These are phyloP conservation scores for Amazona finschi DNA, from an alignment of 2,797 vertebrate species.

Conservation along the genomic window DNA sequence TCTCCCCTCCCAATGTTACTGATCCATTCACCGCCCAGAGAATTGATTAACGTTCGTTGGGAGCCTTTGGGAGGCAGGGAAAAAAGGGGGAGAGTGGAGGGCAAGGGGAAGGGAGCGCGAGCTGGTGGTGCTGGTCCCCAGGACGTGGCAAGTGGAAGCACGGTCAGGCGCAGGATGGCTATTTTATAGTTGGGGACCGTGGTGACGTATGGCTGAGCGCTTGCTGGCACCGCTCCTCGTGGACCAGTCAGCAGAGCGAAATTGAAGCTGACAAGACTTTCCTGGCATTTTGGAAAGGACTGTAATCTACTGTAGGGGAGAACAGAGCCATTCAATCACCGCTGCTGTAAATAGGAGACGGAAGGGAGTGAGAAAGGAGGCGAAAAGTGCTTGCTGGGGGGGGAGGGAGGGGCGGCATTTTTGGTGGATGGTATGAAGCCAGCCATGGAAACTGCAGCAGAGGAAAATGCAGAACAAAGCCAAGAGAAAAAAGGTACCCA, in stretches of 20 bases:
- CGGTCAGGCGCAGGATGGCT: slow-evolving; percentile 45
- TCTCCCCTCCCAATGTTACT: slow-evolving; percentile 73
- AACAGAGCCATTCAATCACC: slow-evolving; percentile 77
- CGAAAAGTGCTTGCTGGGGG: slow-evolving; percentile 77
- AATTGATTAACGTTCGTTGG: slow-evolving; percentile 74
- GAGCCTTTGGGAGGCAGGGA: slow-evolving; percentile 33
- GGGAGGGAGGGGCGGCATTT: slow-evolving; percentile 82
- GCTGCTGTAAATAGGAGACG: slow-evolving; percentile 73
- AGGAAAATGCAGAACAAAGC: slow-evolving; percentile 89
- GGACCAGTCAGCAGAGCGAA: slow-evolving; percentile 77
- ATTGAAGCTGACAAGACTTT: slow-evolving; percentile 77
- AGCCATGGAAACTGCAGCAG: slow-evolving; percentile 93
- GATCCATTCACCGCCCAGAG: slow-evolving; percentile 60
- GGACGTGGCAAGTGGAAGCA: slow-evolving; percentile 12
- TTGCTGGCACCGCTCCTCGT: slow-evolving; percentile 75
- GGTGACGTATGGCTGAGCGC: slow-evolving; percentile 73
- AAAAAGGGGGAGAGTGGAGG: background rate
- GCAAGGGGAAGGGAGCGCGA: background rate
- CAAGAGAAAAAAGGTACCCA: slow-evolving; percentile 91
- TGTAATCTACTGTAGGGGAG: slow-evolving; percentile 75
- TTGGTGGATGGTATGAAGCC: slow-evolving; percentile 90
- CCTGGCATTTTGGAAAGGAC: slow-evolving; percentile 75
- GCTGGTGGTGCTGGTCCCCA: background rate
- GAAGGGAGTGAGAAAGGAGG: slow-evolving; percentile 75
- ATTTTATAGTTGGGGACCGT: slow-evolving; percentile 74